Evolutionary conservation across 2,888 invertebrate genomes (phyloP).

Genomic region (Zeuzera pyrina): DNA sequence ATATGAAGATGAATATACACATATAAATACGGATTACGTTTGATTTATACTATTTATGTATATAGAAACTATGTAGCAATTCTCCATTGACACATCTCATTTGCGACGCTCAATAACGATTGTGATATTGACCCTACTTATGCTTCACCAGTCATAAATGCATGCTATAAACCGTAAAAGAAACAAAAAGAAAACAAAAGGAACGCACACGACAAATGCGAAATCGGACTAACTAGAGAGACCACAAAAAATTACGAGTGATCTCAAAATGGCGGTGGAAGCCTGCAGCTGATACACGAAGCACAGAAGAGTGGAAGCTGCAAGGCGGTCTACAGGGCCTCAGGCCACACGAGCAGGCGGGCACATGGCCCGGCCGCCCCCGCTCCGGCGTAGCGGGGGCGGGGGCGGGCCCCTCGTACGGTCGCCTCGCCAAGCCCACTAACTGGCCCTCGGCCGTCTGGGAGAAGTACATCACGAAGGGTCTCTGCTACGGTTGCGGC

Average conservation of each 20-base stretch:
- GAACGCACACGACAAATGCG: conserved; percentile 19
- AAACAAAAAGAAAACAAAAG: conserved; percentile 15
- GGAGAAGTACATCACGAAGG: conserved; percentile 54
- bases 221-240: conserved; percentile 31
- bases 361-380: conserved; percentile 69
- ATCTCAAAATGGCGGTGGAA: conserved; percentile 68
- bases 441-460: conserved; percentile 21
- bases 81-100: conserved; percentile 34
- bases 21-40: too few species aligned
- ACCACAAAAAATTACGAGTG: conserved; percentile 54
- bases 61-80: too few species aligned
- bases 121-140: too few species aligned
- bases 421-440: too few species aligned
- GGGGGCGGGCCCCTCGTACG: conserved; percentile 32
- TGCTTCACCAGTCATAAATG: background rate
- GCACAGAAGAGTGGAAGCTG: conserved; percentile 64
- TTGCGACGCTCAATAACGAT: too few species aligned
- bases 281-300: conserved; percentile 54
- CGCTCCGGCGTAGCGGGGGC: conserved; percentile 40
- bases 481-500: conserved; percentile 58
- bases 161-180: background rate
- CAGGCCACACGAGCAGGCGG: conserved; percentile 31
- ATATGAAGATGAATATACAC: too few species aligned
- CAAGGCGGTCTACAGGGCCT: conserved; percentile 40
- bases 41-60: too few species aligned